Conservation (phyloP, 2,888 invertebrate species). For the Agonum fuliginosum region DNA sequence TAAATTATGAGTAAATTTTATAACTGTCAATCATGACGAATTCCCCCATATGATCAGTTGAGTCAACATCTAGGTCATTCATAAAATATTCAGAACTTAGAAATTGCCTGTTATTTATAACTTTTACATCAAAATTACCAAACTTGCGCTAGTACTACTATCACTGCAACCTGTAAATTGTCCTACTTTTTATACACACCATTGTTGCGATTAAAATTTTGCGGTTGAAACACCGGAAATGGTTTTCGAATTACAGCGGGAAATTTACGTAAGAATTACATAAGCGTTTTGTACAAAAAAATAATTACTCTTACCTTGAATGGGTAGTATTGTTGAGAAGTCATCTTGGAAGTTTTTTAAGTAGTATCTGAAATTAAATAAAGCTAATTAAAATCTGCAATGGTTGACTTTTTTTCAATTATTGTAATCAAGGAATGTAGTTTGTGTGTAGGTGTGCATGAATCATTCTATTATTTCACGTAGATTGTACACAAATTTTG, state of each 20-base stretch:
- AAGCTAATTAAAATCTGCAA: slow-evolving; percentile 29
- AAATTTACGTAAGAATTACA: slow-evolving; percentile 40
- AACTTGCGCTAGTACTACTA: not conserved
- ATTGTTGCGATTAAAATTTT: slow-evolving; percentile 4
- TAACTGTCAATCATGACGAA: not conserved
- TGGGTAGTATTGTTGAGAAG: slow-evolving; percentile 89
- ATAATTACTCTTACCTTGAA: slow-evolving; percentile 82
- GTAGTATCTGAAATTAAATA: slow-evolving; percentile 13
- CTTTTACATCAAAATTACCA: slow-evolving; percentile 16
- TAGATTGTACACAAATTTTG: not conserved
- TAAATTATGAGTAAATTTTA: slow-evolving; percentile 7
- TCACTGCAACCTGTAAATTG: slow-evolving; percentile 22
- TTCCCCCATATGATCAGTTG: slow-evolving; percentile 8
- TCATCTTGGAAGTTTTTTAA: slow-evolving; percentile 75
- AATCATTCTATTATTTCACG: slow-evolving; percentile 6
- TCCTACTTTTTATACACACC: slow-evolving; percentile 28
- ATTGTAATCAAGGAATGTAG: slow-evolving; percentile 27
- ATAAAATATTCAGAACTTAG: slow-evolving; percentile 35
- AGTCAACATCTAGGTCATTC: slow-evolving; percentile 39
- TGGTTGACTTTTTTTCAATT: slow-evolving; percentile 17
- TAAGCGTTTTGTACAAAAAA: slow-evolving; percentile 34
- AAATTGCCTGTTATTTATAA: slow-evolving; percentile 5
- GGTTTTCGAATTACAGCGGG: slow-evolving; percentile 16
- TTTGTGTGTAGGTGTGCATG: slow-evolving; percentile 23
- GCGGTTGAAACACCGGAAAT: slow-evolving; percentile 45